Base-by-base conservation (phyloP, 2,888 invertebrate species). In the Trissolcus brochymenae region DNA sequence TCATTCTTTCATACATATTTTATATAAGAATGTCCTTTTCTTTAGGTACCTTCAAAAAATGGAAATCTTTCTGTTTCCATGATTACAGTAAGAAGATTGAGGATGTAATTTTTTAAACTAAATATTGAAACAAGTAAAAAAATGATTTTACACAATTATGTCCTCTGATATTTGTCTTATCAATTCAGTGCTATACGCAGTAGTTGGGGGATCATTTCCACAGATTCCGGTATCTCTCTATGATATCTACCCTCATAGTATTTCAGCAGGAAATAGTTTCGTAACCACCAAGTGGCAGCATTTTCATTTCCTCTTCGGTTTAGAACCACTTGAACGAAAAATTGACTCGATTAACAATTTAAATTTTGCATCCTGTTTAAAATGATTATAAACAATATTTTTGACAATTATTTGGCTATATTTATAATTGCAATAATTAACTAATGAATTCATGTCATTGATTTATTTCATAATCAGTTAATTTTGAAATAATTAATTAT, bases 221-320 rank as follows among this genome's bases (percentile, higher is more conserved):
- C 62, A 53, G 74, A 74, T 76, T 71, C 72, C 67, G 76, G 71
- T 60, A 55, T 70, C 68, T 65, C 65, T 46, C 49, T 76, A 71
- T 54, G 71, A 62, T 50, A 76, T 56, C 40, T 67, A 72, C 66
- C 76, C 76, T 71, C 71, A 67, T 76, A 50, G 57, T 54, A 41
- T 71, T 71, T 71, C 72, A 76, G 62, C 76, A 71, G 76, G 76
- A 76, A 76, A 76, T 72, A 71, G 35, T 59, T 57, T 29, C 19
- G 55, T 55, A 71, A 76, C 66, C 66, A 41, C 59, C 49, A 64
- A 66, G 71, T 66, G 61, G 76, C 66, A 61, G 61, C 17, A 54
- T 62, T 67, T 62, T 76, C 76, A 76, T 76, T 76, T 76, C 76
- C 76, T 49, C 53, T 54, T 67, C 67, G 67, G 72, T 62, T 72